Evolutionary conservation across 2,888 invertebrate genomes (phyloP).

Genomic region (Hydrotaea diabolus): DNA sequence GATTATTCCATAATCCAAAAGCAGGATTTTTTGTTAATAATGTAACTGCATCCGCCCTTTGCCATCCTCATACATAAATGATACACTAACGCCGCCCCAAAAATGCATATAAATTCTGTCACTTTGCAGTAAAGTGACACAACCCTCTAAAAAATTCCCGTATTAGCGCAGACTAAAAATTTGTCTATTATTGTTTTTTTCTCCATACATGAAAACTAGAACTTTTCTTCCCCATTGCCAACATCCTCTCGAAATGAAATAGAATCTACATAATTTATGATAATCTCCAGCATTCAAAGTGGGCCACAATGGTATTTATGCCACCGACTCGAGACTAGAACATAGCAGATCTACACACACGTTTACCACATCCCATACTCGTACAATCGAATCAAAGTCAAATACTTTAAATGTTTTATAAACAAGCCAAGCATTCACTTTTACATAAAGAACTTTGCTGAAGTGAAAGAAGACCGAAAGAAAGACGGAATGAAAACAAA

Average conservation of each 20-base stretch:
- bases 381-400: slow-evolving; percentile 29
- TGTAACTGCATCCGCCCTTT: background rate
- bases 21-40: background rate
- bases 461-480: background rate
- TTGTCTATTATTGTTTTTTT: no score
- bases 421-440: slow-evolving; percentile 24
- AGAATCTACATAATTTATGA: slow-evolving; percentile 40
- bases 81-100: no score
- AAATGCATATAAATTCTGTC: background rate
- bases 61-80: no score
- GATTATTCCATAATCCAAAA: background rate
- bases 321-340: background rate
- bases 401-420: slow-evolving; percentile 37
- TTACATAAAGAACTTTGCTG: background rate
- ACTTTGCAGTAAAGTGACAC: no score
- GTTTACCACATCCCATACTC: background rate
- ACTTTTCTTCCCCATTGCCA: background rate
- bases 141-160: no score
- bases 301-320: slow-evolving; percentile 30
- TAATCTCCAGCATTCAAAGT: slow-evolving; percentile 33
- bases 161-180: no score
- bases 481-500: background rate
- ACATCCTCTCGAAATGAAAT: background rate
- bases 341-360: background rate
- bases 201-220: no score